phyloP scores from a whole-genome alignment of 2,888 invertebrate species.

The Apotomis capreana region DNA sequence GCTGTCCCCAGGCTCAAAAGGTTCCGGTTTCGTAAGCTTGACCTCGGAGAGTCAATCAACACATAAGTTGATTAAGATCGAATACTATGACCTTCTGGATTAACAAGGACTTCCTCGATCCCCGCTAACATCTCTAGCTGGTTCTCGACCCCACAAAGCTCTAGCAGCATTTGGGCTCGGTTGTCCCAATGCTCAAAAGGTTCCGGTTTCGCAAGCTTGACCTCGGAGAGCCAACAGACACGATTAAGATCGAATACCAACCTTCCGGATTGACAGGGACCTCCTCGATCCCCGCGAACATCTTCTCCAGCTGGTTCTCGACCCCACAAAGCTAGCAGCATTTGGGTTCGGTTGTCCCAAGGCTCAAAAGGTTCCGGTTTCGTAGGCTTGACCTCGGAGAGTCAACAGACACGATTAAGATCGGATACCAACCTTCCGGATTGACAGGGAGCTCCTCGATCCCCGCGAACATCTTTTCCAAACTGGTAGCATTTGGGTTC shows the following conservation, averaged over 20 bases:
- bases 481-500: no score
- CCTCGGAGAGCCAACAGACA: conserved; percentile 59
- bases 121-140: conserved; percentile 95
- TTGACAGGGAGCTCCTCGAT: conserved; percentile 73
- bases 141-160: conserved; percentile 87
- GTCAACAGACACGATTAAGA: no score
- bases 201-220: no score
- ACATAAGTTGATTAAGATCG: no score
- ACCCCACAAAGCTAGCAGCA: conserved; percentile 80
- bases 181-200: conserved; percentile 48
- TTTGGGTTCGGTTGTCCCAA: no score
- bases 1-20: conserved; percentile 48
- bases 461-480: conserved; percentile 93
- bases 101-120: conserved; percentile 72
- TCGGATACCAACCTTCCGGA: conserved; percentile 26
- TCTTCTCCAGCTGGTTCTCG: conserved; percentile 92
- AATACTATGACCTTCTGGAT: conserved; percentile 32
- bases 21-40: no score
- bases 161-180: no score
- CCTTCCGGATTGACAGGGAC: conserved; percentile 44
- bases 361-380: no score
- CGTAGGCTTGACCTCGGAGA: no score
- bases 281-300: conserved; percentile 91
- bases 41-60: conserved; percentile 59
- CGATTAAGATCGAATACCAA: not conserved